phyloP scores from a whole-genome alignment of 1,140 invertebrate species.

The Rhizoglyphus robini region DNA sequence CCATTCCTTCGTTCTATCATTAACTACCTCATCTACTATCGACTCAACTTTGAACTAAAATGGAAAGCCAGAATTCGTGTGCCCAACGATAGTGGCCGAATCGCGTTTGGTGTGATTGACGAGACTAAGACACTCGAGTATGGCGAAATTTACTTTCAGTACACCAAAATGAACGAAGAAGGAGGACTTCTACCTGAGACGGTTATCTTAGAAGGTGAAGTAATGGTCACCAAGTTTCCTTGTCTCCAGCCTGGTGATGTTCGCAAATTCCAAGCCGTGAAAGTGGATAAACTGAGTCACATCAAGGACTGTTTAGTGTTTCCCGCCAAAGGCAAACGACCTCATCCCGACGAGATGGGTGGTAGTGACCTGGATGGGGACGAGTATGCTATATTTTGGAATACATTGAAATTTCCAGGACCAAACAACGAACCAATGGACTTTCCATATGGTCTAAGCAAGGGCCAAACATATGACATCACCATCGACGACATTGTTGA shows the following conservation, averaged over 20 bases:
- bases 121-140: slow-evolving; percentile 25
- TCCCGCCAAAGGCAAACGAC: slow-evolving; percentile 22
- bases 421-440: slow-evolving; percentile 30
- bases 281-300: slow-evolving; percentile 22
- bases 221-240: slow-evolving; percentile 30
- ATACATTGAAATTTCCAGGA: slow-evolving; percentile 18
- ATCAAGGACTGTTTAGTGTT: slow-evolving; percentile 27
- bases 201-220: slow-evolving; percentile 18
- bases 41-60: slow-evolving; percentile 21
- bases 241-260: slow-evolving; percentile 25
- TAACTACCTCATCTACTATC: background rate
- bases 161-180: slow-evolving; percentile 14
- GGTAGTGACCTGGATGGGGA: slow-evolving; percentile 27
- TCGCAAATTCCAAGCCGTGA: slow-evolving; percentile 23
- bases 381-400: slow-evolving; percentile 26
- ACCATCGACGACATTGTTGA: slow-evolving; percentile 26
- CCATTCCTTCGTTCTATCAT: slow-evolving; percentile 25
- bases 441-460: slow-evolving; percentile 26
- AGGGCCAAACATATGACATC: slow-evolving; percentile 2
- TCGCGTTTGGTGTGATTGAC: slow-evolving; percentile 27
- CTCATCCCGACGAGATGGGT: slow-evolving; percentile 26
- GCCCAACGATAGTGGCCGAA: slow-evolving; percentile 21
- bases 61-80: slow-evolving; percentile 24
- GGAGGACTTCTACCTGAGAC: background rate
- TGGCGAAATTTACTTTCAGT: slow-evolving; percentile 27